phyloP scores from a whole-genome alignment of 1,140 invertebrate genomes.

The Penaeus chinensis region DNA sequence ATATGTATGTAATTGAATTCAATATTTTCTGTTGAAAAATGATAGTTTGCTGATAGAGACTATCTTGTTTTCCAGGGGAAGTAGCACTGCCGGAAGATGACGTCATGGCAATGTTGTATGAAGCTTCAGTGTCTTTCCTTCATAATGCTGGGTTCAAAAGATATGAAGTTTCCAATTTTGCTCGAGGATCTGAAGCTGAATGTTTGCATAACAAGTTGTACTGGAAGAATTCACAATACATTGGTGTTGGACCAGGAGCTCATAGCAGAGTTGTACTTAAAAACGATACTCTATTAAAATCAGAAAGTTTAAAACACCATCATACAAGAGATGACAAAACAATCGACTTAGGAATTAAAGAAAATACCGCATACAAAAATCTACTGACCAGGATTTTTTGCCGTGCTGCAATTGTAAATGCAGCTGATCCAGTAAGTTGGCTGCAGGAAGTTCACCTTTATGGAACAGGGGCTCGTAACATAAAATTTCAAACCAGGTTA shows the following conservation, averaged over 20 bases:
- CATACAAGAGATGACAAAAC: not conserved
- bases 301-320: not conserved
- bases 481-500: not conserved
- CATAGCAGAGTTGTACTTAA: constrained; percentile 32
- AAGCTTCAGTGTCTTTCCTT: not conserved
- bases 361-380: not conserved
- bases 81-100: constrained; percentile 11
- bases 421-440: constrained; percentile 42
- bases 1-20: too few species aligned
- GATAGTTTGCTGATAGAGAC: too few species aligned
- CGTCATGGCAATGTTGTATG: constrained; percentile 30
- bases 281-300: not conserved
- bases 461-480: constrained; percentile 25
- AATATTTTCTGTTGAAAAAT: too few species aligned
- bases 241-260: constrained; percentile 40
- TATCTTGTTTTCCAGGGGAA: too few species aligned
- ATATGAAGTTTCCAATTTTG: constrained; percentile 46
- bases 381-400: not conserved
- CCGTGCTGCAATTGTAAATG: constrained; percentile 39
- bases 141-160: constrained; percentile 8
- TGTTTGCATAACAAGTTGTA: constrained; percentile 31
- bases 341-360: not conserved
- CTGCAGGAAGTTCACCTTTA: constrained; percentile 15
- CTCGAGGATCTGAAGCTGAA: not conserved
- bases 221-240: constrained; percentile 28